Evolutionary conservation across 2,888 invertebrate genomes (phyloP).

Genomic region (Heteromyza rotundicornis): DNA sequence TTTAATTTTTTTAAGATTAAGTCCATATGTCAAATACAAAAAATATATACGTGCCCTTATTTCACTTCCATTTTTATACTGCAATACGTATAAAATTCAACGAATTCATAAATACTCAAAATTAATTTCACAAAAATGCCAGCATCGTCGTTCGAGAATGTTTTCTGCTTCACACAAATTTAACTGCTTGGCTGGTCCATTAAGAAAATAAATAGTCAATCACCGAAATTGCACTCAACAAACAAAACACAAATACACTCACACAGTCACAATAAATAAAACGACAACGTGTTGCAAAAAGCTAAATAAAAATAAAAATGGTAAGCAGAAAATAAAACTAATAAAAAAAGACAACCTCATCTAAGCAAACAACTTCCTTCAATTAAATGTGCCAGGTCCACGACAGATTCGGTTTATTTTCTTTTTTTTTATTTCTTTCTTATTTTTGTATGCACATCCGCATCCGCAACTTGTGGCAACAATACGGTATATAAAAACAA

Average conservation of each 20-base stretch:
- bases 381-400: neutral
- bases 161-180: no score
- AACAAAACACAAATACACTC: neutral
- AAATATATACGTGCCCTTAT: no score
- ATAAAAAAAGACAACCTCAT: neutral
- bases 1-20: no score
- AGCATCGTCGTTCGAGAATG: no score
- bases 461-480: neutral
- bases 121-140: no score
- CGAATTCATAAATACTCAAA: no score
- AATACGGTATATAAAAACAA: neutral
- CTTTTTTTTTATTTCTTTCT: neutral
- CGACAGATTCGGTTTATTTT: neutral
- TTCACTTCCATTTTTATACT: no score
- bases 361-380: constrained; percentile 12
- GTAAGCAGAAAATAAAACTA: neutral
- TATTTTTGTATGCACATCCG: neutral
- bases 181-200: no score
- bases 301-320: no score
- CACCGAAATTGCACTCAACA: neutral
- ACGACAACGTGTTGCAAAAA: no score
- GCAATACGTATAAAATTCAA: no score
- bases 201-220: neutral
- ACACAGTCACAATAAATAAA: neutral
- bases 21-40: no score